Base-by-base conservation (phyloP, 2,113 vertebrate genomes). In the Entosphenus tridentatus region DNA sequence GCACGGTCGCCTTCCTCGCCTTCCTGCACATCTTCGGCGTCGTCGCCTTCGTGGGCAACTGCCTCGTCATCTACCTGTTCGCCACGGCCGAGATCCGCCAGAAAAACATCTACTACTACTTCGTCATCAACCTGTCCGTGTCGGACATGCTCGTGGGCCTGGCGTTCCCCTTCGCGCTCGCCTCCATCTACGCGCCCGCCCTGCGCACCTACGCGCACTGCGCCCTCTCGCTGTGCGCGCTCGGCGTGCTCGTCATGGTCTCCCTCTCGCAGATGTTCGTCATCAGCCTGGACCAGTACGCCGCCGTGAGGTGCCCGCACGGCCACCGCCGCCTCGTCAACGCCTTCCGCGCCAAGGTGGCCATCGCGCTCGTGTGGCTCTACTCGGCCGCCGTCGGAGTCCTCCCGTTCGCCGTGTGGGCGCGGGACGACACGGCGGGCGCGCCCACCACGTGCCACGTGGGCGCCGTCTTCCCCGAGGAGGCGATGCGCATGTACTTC, bases 201-300 rank as follows among this genome's bases (percentile, higher is more conserved):
- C 62, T 65, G n/a, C 62, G 62, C 21, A n/a, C n/a, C n/a, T 65
- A 16, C 62, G n/a, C n/a, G 10, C 62, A 65, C 10, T 65, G 62
- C 62, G n/a, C 62, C 10, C 62, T 65, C n/a, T 65, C 62, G 62
- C 62, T 65, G 10, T 65, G 62, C 62, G n/a, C 11, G n/a, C n/a
- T 65, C 62, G 21, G 21, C 10, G 62, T 65, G 2, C 62, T 65
- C 62, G 62, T 65, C n/a, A 21, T 65, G 62, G 62, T 65, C n/a
- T 65, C 62, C 21, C 62, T 65, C 62, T n/a, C n/a, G n/a, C 62
- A 65, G 62, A 65, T 21, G 62, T 65, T 65, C 62, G 62, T 65
- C 62, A 65, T 65, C 62, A 65, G 62, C 62, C n/a, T 65, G n/a
- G 62, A 65, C 62, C 62, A 65, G 62, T 65, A 65, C 62, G 21